phyloP scores from a whole-genome alignment of 2,113 vertebrate genomes.

The Oncorhynchus clarkii region DNA sequence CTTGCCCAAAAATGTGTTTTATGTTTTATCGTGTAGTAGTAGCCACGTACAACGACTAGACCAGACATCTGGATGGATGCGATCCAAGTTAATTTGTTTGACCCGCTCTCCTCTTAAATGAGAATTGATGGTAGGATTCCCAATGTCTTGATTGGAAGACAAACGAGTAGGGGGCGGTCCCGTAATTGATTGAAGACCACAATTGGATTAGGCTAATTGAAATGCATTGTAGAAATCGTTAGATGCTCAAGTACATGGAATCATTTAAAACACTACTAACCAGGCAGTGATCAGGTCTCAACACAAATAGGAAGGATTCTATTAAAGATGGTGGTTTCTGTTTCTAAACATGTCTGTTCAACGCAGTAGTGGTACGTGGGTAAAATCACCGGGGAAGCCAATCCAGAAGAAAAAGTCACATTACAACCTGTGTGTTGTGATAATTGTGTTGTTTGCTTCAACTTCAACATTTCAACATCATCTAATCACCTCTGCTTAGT shows the following conservation, averaged over 20 bases:
- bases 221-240: constrained; percentile 65
- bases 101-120: constrained; percentile 61
- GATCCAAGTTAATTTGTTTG: constrained; percentile 58
- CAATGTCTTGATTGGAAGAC: constrained; percentile 66
- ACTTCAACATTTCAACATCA: no score
- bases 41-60: no score
- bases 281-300: constrained; percentile 61
- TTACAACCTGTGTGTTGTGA: no score
- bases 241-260: constrained; percentile 67
- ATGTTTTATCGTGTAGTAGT: no score
- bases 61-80: constrained; percentile 54
- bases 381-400: no score
- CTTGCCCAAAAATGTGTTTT: no score
- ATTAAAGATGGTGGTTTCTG: constrained; percentile 19
- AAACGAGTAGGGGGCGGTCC: constrained; percentile 59
- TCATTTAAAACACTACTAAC: constrained; percentile 59
- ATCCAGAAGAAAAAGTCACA: no score
- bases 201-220: constrained; percentile 71
- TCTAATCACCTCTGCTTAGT: no score
- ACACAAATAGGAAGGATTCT: constrained; percentile 20
- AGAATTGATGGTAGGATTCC: constrained; percentile 68
- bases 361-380: no score
- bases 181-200: constrained; percentile 74
- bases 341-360: no score
- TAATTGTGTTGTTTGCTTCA: no score